Conservation (phyloP, 2,888 invertebrate genomes). For the Mystacides longicornis region DNA sequence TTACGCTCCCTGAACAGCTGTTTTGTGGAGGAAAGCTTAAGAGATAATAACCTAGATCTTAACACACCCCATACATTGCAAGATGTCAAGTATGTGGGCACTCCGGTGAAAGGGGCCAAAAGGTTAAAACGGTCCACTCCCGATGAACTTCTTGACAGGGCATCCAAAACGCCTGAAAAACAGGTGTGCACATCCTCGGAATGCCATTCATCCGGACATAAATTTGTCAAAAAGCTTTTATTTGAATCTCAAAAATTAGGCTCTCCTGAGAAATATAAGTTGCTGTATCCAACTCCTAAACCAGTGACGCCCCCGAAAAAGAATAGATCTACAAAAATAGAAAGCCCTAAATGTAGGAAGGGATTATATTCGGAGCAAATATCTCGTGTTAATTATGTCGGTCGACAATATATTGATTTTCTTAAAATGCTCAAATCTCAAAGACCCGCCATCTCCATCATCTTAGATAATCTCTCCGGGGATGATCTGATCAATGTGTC, state of each 20-base stretch:
- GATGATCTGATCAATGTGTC: constrained; percentile 41
- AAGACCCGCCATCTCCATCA: constrained; percentile 37
- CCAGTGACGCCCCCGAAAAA: constrained; percentile 21
- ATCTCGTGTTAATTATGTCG: constrained; percentile 11
- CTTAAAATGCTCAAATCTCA: constrained; percentile 35
- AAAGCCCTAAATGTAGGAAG: constrained; percentile 9
- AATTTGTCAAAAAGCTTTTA: constrained; percentile 9
- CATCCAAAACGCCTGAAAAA: constrained; percentile 5
- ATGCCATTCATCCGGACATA: constrained; percentile 5
- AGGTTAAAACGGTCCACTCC: constrained; percentile 8
- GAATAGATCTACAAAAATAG: constrained; percentile 10
- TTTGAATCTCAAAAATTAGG: constrained; percentile 20
- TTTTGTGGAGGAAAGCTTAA: neutral
- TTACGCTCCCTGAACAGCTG: neutral
- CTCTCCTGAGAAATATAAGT: constrained; percentile 23
- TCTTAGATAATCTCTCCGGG: constrained; percentile 37
- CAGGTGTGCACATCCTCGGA: constrained; percentile 6
- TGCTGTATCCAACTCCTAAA: constrained; percentile 19
- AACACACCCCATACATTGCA: neutral
- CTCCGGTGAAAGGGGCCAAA: constrained; percentile 6
- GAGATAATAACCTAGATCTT: neutral
- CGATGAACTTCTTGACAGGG: constrained; percentile 1
- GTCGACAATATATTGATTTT: constrained; percentile 35
- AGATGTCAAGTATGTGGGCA: neutral
- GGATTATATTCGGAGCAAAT: neutral